Evolutionary conservation across 1,140 invertebrate genomes (phyloP).

Genomic region (Camponotus vicinus): DNA sequence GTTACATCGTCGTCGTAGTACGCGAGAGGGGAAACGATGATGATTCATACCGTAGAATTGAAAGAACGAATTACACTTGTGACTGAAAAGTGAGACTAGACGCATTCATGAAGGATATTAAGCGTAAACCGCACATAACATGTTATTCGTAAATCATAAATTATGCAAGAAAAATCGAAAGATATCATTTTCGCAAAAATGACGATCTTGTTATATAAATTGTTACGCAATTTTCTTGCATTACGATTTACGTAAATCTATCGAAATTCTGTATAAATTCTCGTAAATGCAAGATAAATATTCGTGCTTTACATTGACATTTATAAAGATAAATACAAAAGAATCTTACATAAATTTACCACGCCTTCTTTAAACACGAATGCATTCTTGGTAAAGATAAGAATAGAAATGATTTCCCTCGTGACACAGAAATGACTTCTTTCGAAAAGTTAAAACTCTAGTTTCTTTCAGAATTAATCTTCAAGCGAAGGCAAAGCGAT

Average conservation of each 20-base stretch:
- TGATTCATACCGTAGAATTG: constrained; percentile 59
- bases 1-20: constrained; percentile 39
- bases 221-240: background rate
- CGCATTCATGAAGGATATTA: constrained; percentile 33
- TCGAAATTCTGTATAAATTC: background rate
- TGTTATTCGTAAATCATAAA: background rate
- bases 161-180: background rate
- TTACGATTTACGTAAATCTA: background rate
- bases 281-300: background rate
- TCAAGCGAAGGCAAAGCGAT: background rate
- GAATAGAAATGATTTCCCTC: background rate
- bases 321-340: too few species aligned
- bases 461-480: constrained; percentile 25
- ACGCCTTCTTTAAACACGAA: background rate
- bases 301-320: background rate
- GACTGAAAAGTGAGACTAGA: constrained; percentile 21
- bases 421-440: background rate
- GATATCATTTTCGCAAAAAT: background rate
- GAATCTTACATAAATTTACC: background rate
- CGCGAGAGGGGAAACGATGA: constrained; percentile 51
- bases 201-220: background rate
- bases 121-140: background rate
- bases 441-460: background rate
- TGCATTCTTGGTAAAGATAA: background rate
- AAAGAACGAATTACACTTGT: constrained; percentile 56